Base-by-base conservation (phyloP, 2,888 invertebrate species). In the Proisotoma minuta region DNA sequence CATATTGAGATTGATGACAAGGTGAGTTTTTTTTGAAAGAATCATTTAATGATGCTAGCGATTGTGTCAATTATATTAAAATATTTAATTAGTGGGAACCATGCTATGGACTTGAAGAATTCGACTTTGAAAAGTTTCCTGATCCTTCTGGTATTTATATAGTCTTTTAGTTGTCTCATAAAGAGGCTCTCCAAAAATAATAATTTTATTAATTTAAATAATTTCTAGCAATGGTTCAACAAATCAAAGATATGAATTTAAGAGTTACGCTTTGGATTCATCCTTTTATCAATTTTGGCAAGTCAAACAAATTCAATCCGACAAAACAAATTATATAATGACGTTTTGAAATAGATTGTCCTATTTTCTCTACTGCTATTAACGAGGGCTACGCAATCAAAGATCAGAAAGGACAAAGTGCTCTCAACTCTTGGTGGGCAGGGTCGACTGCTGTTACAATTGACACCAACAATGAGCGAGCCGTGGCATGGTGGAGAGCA, bases 1-100 rank as follows among this genome's bases (percentile, higher is more conserved):
- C 89, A 90, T 76, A 79, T 90, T 48, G 92, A 92, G 78, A 89
- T 95, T 62, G 92, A 93, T 73, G 93, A 93, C 75, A 83, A 86
- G 24, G 93, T 34, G 34, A 8, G 15, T 34, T 34, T 15, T 10
- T 10, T 34, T 15, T 15, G 34, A n/a, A n/a, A n/a, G n/a, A n/a
- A n/a, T n/a, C 34, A 34, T 34, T 34, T 34, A 34, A 34, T 34
- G 8, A 34, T 34, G 34, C 8, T 34, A 15, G 15, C n/a, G n/a
- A 10, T 34, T 34, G 34, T 34, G 34, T 10, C 15, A 34, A 8
- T 34, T 10, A 34, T 34, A 10, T 34, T 34, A 15, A n/a, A n/a
- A n/a, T 34, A 34, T 34, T 34, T 34, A 15, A 34, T 34, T 34
- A 86, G 24, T 93, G 92, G 90, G 91, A 93, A 77, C 83, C 84